Conservation (phyloP, 1,140 invertebrate species). For the Drosophila ambigua region DNA sequence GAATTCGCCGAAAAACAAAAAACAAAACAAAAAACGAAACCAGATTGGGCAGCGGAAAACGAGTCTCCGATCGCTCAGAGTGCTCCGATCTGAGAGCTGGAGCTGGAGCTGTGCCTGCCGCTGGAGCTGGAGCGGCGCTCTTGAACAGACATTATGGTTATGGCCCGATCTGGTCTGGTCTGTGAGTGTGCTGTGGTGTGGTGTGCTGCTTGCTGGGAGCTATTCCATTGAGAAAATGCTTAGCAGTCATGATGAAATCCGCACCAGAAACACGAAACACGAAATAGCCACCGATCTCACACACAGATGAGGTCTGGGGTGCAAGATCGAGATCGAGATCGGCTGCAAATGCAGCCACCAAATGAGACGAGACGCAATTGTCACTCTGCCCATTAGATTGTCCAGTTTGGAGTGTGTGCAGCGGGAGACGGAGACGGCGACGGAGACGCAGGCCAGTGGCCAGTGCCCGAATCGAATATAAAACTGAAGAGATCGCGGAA, state of each 20-base stretch:
- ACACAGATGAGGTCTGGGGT: slow-evolving; percentile 53
- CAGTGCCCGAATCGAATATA: slow-evolving; percentile 52
- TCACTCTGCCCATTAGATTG: slow-evolving; percentile 67
- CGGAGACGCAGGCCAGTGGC: not conserved
- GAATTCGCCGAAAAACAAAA: slow-evolving; percentile 56
- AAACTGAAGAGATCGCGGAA: slow-evolving; percentile 68
- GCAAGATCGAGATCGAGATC: slow-evolving; percentile 58
- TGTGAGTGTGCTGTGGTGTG: slow-evolving; percentile 11
- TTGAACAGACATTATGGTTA: slow-evolving; percentile 48
- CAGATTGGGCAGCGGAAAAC: slow-evolving; percentile 62
- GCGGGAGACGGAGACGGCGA: not conserved
- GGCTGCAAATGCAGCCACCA: slow-evolving; percentile 26
- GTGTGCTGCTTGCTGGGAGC: slow-evolving; percentile 9
- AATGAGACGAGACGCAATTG: slow-evolving; percentile 62
- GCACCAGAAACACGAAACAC: slow-evolving; percentile 70
- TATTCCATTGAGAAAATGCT: slow-evolving; percentile 76
- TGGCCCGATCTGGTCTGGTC: not conserved
- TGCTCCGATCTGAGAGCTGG: slow-evolving; percentile 31
- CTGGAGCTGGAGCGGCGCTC: slow-evolving; percentile 43
- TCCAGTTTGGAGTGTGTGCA: slow-evolving; percentile 32
- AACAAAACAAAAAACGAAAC: slow-evolving; percentile 28
- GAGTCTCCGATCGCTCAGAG: slow-evolving; percentile 27
- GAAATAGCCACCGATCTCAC: slow-evolving; percentile 47
- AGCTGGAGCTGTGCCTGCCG: not conserved
- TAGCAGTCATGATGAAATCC: slow-evolving; percentile 65